Evolutionary conservation across 2,797 vertebrate genomes (phyloP).

Genomic region (Acipenser oxyrinchus): DNA sequence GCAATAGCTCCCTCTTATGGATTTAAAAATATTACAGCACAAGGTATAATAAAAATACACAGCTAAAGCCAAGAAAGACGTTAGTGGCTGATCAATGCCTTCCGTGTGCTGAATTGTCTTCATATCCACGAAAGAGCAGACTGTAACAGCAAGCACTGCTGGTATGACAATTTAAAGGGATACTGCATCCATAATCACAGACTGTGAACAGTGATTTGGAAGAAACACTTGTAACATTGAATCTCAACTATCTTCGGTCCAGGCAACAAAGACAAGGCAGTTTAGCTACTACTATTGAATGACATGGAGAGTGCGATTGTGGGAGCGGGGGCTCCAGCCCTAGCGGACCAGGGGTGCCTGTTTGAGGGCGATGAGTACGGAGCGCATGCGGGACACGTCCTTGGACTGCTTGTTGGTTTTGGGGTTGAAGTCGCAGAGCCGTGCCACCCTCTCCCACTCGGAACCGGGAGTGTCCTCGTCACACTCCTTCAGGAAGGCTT

Average conservation of each 20-base stretch:
- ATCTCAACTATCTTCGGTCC: background rate
- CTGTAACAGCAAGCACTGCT: no score
- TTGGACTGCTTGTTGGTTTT: conserved; percentile 95
- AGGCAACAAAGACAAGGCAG: background rate
- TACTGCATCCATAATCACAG: conserved; percentile 4
- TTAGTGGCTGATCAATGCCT: no score
- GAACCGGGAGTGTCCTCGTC: conserved; percentile 79
- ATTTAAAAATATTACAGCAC: no score
- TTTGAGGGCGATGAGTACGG: conserved; percentile 94
- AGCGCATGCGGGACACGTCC: conserved; percentile 96
- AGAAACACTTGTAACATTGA: conserved; percentile 7
- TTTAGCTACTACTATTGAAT: conserved; percentile 6
- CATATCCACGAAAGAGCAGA: no score
- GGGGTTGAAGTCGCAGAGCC: conserved; percentile 96
- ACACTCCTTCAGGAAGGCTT: conserved; percentile 82
- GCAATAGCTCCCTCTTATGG: no score
- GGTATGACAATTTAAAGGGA: background rate
- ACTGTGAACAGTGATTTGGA: conserved; percentile 12
- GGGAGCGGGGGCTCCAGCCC: conserved; percentile 38
- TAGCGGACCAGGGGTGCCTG: conserved; percentile 64
- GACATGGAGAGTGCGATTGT: conserved; percentile 5
- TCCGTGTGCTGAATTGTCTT: no score
- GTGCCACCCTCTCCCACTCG: conserved; percentile 93
- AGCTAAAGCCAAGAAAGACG: no score
- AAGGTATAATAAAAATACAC: no score